Evolutionary conservation across 1,140 invertebrate species (phyloP), one percentile per base, ranked within the genome.

Genomic region (Lasaia peninsularis): DNA sequence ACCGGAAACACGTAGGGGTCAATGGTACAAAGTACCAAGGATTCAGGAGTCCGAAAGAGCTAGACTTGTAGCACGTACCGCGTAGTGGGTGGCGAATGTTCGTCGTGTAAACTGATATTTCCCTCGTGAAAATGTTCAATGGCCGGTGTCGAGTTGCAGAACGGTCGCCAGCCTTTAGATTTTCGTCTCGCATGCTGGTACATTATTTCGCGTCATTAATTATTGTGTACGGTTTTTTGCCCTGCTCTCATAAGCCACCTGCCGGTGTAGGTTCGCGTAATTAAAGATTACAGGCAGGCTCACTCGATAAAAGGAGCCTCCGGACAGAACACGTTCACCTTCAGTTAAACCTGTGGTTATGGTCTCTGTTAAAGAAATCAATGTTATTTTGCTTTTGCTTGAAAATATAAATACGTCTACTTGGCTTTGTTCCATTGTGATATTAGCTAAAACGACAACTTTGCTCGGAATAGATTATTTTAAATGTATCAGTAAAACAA

Each of bases 171-270:
- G 62, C 72, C 84, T 87, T 82, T 80, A 78, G 80, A 87, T 86
- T 87, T 87, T 85, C 79, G 79, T 76, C 73, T 86, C 67, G 77
- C 69, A 88, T 86, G 84, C 80, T 78, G 85, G 85, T 76, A 75
- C 85, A 88, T 88, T 88, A 86, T 88, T 85, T 79, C 82, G 80
- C 80, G 73, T 82, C 81, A 78, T 83, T 86, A 81, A 83, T 85
- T 87, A 86, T 85, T 81, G 71, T 78, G 73, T 78, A 76, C 67
- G 58, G 65, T 58, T 71, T 75, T 69, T 64, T 62, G 67, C 70
- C 70, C 68, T 63, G 62, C 70, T 69, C 71, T 65, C 80, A 73
- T 81, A 80, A 63, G 67, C 82, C 85, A 85, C 82, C 82, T 86
- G 85, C 76, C 73, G 70, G 53, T 58, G 63, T 67, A 63, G 64